phyloP scores from a whole-genome alignment of 2,797 vertebrate genomes.

The Merluccius polli region DNA sequence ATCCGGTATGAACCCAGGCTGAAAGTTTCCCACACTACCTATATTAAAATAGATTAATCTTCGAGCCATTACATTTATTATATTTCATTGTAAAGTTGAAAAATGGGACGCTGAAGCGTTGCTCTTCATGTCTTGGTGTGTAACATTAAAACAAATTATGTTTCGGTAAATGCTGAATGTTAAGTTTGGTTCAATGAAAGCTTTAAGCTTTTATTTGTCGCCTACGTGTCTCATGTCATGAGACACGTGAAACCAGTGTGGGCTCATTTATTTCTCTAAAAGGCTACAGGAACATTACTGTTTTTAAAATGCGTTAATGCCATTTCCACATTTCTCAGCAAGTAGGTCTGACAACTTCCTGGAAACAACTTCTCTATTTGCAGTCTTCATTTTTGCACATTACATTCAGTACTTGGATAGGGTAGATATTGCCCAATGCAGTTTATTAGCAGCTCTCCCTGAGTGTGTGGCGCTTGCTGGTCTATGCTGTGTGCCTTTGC shows the following conservation, averaged over 20 bases:
- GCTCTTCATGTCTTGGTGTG: no score
- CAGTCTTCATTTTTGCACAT: conserved; percentile 20
- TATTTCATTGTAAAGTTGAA: no score
- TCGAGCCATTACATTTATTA: not conserved
- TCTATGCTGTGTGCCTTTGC: no score
- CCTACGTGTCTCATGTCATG: not conserved
- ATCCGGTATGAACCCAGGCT: not conserved
- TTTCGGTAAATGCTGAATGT: not conserved
- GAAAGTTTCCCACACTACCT: not conserved
- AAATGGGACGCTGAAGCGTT: no score
- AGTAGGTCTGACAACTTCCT: conserved; percentile 33
- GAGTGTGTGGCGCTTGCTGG: no score
- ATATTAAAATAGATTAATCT: not conserved
- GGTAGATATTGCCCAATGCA: no score
- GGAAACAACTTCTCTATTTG: conserved; percentile 20
- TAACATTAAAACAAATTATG: not conserved
- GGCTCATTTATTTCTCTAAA: not conserved
- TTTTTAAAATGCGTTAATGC: conserved; percentile 4
- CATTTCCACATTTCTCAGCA: conserved; percentile 23
- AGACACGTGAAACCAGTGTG: no score
- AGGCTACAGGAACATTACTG: not conserved
- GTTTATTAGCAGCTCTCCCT: no score
- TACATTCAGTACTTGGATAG: not conserved
- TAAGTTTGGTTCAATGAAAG: not conserved
- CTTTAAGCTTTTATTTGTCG: not conserved